Conservation (phyloP, 2,888 invertebrate species). For the Scrobipalpa atriplicella region DNA sequence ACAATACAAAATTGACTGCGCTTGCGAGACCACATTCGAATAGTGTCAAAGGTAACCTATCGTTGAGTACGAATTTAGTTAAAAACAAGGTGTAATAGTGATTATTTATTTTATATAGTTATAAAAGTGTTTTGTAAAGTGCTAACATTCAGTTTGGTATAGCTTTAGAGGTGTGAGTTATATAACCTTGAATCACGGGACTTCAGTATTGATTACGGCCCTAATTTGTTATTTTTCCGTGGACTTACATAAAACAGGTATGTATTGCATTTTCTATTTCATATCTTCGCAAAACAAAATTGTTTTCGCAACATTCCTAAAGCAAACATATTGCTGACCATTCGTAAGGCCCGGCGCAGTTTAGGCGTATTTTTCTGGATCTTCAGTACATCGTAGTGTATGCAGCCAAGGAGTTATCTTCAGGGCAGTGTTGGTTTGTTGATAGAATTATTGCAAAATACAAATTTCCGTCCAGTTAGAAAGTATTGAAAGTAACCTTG, state of each 20-base stretch:
- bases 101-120: slow-evolving; percentile 34
- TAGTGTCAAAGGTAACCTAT: slow-evolving; percentile 75
- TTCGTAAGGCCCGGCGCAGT: not conserved
- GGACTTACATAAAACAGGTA: slow-evolving; percentile 48
- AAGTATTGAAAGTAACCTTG: slow-evolving; percentile 36
- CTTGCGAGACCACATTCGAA: slow-evolving; percentile 63
- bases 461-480: not conserved
- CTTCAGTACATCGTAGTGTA: not conserved
- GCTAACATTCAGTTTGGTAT: slow-evolving; percentile 53
- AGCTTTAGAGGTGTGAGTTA: slow-evolving; percentile 73
- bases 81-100: slow-evolving; percentile 37
- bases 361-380: not conserved
- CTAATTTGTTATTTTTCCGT: slow-evolving; percentile 39
- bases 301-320: not conserved
- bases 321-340: not conserved
- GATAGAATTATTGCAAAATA: not conserved
- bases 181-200: slow-evolving; percentile 83
- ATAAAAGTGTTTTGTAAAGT: slow-evolving; percentile 42
- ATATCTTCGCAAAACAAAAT: not conserved
- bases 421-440: not conserved
- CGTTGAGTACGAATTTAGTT: slow-evolving; percentile 42
- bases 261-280: slow-evolving; percentile 36
- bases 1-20: slow-evolving; percentile 68
- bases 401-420: not conserved
- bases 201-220: slow-evolving; percentile 71